A percentile compares a stretch with the other conserved stretches of the same genome.
phyloP scores from a whole-genome alignment of 2,797 vertebrate species.

The Hippoglossus hippoglossus region DNA sequence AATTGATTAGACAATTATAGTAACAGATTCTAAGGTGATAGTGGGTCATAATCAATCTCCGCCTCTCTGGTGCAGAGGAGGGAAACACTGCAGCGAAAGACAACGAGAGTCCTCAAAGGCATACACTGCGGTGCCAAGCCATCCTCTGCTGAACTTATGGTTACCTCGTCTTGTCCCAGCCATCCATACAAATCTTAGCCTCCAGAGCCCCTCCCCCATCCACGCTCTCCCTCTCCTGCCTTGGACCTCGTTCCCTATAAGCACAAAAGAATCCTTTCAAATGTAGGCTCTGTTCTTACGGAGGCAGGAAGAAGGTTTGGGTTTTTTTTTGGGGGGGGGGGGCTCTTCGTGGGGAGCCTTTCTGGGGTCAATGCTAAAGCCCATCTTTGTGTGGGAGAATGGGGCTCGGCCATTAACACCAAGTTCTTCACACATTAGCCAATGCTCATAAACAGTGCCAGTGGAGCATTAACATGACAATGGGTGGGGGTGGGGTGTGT shows the following conservation, averaged over 20 bases:
- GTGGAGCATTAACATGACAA: conserved; percentile 87
- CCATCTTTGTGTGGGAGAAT: conserved; percentile 82
- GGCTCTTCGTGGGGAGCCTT: conserved; percentile 73
- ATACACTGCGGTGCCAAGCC: conserved; percentile 54
- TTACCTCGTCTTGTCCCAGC: conserved; percentile 69
- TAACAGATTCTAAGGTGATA: conserved; percentile 2
- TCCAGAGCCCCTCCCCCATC: conserved; percentile 70
- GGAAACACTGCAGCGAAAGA: conserved; percentile 22
- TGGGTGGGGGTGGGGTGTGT: conserved; percentile 39
- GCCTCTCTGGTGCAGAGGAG: conserved; percentile 19
- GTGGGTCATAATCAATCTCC: conserved; percentile 1
- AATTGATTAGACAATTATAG: conserved; percentile 3
- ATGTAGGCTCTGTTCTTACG: conserved; percentile 76
- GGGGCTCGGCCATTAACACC: conserved; percentile 78
- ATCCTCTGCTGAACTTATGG: conserved; percentile 78
- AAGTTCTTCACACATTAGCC: conserved; percentile 82
- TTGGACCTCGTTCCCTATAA: conserved; percentile 66
- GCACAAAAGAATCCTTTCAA: conserved; percentile 85
- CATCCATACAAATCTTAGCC: conserved; percentile 74
- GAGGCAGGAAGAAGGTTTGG: conserved; percentile 81
- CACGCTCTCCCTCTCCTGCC: conserved; percentile 62
- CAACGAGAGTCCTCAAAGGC: conserved; percentile 39
- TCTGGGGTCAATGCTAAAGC: conserved; percentile 82
- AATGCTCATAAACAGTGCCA: conserved; percentile 80
- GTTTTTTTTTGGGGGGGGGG: conserved; percentile 10